These are phyloP conservation scores for Leptopterna dolabrata DNA, from an alignment of 2,888 invertebrate genomes.

Conservation along the genomic window DNA sequence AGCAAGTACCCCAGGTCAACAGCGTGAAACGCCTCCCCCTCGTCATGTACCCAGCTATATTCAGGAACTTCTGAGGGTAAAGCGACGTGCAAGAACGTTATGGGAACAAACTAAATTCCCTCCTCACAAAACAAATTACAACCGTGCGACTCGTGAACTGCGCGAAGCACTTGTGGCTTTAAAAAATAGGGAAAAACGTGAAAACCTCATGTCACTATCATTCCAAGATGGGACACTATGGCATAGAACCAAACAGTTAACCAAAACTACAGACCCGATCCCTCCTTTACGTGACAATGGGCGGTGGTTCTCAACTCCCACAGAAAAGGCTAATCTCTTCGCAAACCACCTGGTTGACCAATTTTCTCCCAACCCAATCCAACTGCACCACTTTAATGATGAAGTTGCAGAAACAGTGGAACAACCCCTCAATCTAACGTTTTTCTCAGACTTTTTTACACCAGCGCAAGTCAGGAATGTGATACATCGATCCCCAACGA, in stretches of 20 bases:
- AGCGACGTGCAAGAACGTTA: background rate
- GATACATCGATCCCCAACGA: background rate
- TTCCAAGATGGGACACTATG: background rate
- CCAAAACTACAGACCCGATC: background rate
- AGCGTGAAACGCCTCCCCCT: too few relatives aligned
- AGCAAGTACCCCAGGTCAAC: background rate
- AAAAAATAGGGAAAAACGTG: background rate
- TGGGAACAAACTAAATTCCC: background rate
- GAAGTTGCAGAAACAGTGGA: background rate
- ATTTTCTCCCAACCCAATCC: constrained; percentile 3
- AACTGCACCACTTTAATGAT: background rate
- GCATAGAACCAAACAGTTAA: background rate
- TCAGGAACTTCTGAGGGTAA: too few relatives aligned
- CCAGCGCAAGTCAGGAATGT: constrained; percentile 15
- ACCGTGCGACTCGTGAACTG: background rate
- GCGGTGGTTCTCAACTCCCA: background rate
- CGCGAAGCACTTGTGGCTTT: background rate
- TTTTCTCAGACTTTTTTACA: background rate
- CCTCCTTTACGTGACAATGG: background rate
- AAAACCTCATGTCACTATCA: background rate
- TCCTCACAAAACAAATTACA: background rate
- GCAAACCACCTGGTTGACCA: background rate
- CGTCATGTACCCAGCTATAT: background rate
- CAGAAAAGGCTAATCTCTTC: constrained; percentile 1
- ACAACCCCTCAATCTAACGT: background rate